phyloP scores from a whole-genome alignment of 1,140 invertebrate species.

The Andrena cerasifolii region DNA sequence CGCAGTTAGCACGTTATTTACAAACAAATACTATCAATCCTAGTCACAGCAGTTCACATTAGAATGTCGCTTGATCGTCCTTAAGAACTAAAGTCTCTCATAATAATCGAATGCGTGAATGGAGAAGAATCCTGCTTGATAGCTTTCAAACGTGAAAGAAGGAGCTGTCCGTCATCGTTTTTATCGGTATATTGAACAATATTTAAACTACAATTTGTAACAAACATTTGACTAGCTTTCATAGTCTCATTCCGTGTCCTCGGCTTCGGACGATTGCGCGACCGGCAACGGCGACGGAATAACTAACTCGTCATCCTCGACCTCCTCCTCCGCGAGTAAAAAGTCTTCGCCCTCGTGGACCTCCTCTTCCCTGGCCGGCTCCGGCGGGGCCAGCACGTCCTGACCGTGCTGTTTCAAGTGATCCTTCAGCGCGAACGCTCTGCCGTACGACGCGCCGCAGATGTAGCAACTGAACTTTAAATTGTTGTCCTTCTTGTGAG shows the following conservation, averaged over 20 bases:
- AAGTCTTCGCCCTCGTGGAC: constrained; percentile 73
- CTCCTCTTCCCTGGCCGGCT: constrained; percentile 76
- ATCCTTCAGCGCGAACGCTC: constrained; percentile 87
- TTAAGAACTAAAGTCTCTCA: constrained; percentile 34
- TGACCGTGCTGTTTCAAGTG: constrained; percentile 86
- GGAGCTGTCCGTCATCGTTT: background rate
- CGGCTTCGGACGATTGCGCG: constrained; percentile 60
- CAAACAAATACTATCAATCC: constrained; percentile 35
- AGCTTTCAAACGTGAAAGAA: constrained; percentile 19
- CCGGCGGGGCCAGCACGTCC: constrained; percentile 71
- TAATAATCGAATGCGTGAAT: constrained; percentile 18
- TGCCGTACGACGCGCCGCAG: constrained; percentile 89
- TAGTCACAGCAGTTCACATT: constrained; percentile 46
- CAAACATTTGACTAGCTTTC: constrained; percentile 57
- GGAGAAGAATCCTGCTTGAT: background rate
- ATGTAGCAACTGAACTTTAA: constrained; percentile 87
- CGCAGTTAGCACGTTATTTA: constrained; percentile 29
- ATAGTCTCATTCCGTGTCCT: constrained; percentile 69
- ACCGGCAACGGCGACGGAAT: constrained; percentile 69
- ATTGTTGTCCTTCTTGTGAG: constrained; percentile 87
- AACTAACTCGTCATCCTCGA: constrained; percentile 71
- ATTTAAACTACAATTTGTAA: constrained; percentile 46
- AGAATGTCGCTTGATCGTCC: constrained; percentile 31
- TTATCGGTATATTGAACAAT: constrained; percentile 21
- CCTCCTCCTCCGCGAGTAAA: constrained; percentile 70